phyloP scores from a whole-genome alignment of 2,888 invertebrate species.

The Orthosia gracilis region DNA sequence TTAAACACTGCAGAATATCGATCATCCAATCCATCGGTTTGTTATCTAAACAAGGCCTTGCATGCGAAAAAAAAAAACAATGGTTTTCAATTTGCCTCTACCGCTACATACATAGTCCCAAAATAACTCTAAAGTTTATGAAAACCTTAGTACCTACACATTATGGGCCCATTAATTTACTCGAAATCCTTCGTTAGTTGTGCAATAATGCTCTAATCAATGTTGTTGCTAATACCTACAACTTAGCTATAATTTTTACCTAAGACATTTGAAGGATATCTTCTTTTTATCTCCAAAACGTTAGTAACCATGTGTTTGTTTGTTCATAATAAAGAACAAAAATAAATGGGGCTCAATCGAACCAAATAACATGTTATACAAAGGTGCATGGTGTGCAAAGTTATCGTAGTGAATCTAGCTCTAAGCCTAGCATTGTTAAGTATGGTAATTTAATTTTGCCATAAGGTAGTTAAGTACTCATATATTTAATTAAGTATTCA shows the following conservation, averaged over 20 bases:
- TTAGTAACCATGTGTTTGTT: background rate
- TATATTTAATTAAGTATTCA: too few relatives aligned
- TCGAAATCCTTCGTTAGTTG: background rate
- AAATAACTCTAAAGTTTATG: background rate
- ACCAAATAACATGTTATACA: background rate
- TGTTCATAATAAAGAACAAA: background rate
- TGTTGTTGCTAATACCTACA: too few relatives aligned
- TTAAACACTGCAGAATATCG: slow-evolving; percentile 24
- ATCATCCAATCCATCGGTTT: slow-evolving; percentile 12
- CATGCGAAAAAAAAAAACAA: slow-evolving; percentile 17
- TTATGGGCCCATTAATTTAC: background rate
- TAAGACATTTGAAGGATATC: slow-evolving; percentile 2
- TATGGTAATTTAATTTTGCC: background rate
- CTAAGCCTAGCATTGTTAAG: background rate
- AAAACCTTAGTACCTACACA: background rate
- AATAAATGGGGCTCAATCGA: background rate
- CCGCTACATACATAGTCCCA: background rate
- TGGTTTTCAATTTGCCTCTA: slow-evolving; percentile 16
- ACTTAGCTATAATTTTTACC: background rate
- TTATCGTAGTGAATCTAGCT: background rate
- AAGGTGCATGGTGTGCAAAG: too few relatives aligned
- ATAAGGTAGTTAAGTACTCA: too few relatives aligned
- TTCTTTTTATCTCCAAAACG: background rate
- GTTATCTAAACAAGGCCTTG: slow-evolving; percentile 16
- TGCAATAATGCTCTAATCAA: slow-evolving; percentile 1